Evolutionary conservation across 2,113 vertebrate genomes (phyloP).

Genomic region (Tor tambroides): DNA sequence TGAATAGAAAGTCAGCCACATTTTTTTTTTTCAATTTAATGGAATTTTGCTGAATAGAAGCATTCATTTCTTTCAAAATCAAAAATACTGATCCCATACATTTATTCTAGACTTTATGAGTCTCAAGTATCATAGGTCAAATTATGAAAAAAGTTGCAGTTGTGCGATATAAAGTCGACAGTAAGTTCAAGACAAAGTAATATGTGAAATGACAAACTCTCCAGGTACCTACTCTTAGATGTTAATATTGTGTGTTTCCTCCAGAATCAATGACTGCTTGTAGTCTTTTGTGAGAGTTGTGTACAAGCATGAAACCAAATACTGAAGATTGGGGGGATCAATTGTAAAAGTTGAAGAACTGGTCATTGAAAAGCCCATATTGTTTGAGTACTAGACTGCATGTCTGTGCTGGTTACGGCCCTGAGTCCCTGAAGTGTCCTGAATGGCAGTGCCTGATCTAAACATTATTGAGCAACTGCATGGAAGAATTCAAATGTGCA

Average conservation of each 20-base stretch:
- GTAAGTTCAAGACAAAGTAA: background rate
- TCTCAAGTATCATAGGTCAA: background rate
- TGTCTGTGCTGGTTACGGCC: background rate
- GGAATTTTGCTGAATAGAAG: too few relatives aligned
- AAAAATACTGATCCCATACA: background rate
- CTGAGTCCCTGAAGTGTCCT: background rate
- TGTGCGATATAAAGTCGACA: background rate
- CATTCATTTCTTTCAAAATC: background rate
- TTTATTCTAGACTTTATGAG: too few relatives aligned
- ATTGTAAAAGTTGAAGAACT: background rate
- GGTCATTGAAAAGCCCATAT: slow-evolving; percentile 8
- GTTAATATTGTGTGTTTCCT: background rate
- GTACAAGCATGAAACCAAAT: background rate
- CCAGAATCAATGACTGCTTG: background rate
- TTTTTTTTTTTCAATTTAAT: too few relatives aligned
- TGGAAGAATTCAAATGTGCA: background rate
- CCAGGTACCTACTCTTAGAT: background rate
- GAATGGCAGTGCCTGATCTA: background rate
- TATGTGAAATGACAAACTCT: background rate
- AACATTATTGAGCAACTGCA: background rate
- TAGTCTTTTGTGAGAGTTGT: background rate
- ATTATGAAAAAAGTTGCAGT: background rate
- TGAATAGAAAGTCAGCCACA: background rate
- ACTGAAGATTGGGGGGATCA: background rate
- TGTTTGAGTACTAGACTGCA: slow-evolving; percentile 3